phyloP scores from a whole-genome alignment of 2,113 vertebrate genomes.

The Poeciliopsis turrubarensis region DNA sequence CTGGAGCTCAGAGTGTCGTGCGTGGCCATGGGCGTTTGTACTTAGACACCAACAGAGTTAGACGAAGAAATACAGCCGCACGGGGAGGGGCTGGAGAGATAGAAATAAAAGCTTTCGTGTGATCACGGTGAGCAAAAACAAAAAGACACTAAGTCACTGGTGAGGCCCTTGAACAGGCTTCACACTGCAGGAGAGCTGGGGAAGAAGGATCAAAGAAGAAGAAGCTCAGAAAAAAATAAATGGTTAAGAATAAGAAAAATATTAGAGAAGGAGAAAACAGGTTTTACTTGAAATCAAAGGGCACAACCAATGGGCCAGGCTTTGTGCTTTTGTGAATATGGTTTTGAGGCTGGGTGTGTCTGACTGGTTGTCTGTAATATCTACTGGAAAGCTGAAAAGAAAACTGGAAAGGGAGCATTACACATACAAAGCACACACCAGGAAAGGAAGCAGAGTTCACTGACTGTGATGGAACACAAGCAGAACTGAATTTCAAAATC shows the following conservation, averaged over 20 bases:
- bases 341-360: conserved; percentile 33
- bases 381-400: conserved; percentile 23
- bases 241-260: conserved; percentile 1
- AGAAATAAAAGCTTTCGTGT: conserved; percentile 39
- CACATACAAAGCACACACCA: conserved; percentile 50
- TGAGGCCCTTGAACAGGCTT: conserved; percentile 39
- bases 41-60: conserved; percentile 46
- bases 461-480: conserved; percentile 27
- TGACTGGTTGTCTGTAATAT: conserved; percentile 22
- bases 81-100: conserved; percentile 7
- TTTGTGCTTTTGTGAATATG: conserved; percentile 1
- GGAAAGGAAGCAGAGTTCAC: conserved; percentile 42
- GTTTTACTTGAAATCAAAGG: conserved; percentile 45
- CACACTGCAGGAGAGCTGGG: conserved; percentile 41
- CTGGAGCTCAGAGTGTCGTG: conserved; percentile 33
- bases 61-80: conserved; percentile 18
- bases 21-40: conserved; percentile 15
- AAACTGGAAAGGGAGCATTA: conserved; percentile 35
- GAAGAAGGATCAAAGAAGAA: conserved; percentile 28
- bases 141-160: conserved; percentile 47
- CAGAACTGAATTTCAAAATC: conserved; percentile 51
- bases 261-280: conserved; percentile 7
- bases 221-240: neutral
- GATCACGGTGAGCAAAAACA: conserved; percentile 43
- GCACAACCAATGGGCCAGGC: conserved; percentile 12